Percentiles rank a stretch among this genome's conserved stretches.
These are phyloP conservation scores for Chrysolina americana DNA, from an alignment of 2,888 invertebrate species.

Conservation along the genomic window DNA sequence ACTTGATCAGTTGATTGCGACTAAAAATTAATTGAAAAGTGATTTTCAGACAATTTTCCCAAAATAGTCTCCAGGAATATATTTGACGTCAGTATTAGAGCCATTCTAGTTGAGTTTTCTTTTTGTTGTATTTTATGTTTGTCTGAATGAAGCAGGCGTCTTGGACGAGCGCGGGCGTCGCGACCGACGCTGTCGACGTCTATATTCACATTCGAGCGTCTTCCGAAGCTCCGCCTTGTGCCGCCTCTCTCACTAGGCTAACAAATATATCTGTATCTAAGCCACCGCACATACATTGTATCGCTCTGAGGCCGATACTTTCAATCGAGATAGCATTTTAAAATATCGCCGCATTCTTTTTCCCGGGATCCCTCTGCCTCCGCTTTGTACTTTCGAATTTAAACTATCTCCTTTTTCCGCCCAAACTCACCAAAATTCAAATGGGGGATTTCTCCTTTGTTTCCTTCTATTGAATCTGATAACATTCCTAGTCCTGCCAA, in stretches of 20 bases:
- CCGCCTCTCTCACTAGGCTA: slow-evolving; percentile 66
- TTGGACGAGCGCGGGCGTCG: slow-evolving; percentile 49
- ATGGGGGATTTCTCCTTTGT: slow-evolving; percentile 61
- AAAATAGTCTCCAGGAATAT: neutral
- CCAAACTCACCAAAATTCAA: slow-evolving; percentile 62
- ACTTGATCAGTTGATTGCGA: too few relatives aligned
- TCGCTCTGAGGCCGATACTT: slow-evolving; percentile 45
- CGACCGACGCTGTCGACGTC: slow-evolving; percentile 55
- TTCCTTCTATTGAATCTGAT: slow-evolving; percentile 62
- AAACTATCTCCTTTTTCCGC: slow-evolving; percentile 61
- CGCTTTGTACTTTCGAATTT: slow-evolving; percentile 61
- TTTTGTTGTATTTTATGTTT: slow-evolving; percentile 36
- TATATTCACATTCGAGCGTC: slow-evolving; percentile 60
- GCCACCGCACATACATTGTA: slow-evolving; percentile 52
- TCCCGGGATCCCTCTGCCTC: slow-evolving; percentile 56
- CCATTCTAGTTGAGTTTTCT: neutral
- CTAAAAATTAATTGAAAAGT: neutral
- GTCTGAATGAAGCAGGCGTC: slow-evolving; percentile 48
- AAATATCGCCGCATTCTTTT: slow-evolving; percentile 67
- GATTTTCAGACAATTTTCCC: neutral
- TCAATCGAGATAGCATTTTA: slow-evolving; percentile 66
- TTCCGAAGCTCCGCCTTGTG: slow-evolving; percentile 66
- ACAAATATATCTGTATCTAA: slow-evolving; percentile 60
- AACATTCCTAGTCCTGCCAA: slow-evolving; percentile 56
- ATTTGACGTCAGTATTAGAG: neutral